Evolutionary conservation across 2,113 vertebrate genomes (phyloP), one percentile per base, ranked within the genome.

Genomic region (Muntiacus reevesi): DNA sequence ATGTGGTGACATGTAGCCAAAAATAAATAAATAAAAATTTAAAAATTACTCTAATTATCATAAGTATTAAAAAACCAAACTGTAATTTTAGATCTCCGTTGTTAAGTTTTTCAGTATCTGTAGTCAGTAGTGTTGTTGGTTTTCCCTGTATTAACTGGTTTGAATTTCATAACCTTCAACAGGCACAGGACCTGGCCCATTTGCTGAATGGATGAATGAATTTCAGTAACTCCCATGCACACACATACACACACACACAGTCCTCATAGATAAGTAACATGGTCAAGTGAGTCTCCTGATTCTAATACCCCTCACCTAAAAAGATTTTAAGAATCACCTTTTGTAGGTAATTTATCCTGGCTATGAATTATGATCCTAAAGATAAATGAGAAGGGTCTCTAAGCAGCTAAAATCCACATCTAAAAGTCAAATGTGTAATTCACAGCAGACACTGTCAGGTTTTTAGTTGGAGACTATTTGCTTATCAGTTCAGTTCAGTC

Each of bases 11-110:
- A 74, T 40, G 8, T 33, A 19, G 3, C 47, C 47, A 52, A 81
- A 81, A n/a, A 52, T 52, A 33, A 81, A 81, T 52, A 33, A 33
- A 81, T 52, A 12, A 81, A 74, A 52, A n/a, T 21, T 52, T 52
- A 1, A 52, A 81, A 81, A 52, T n/a, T 33, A 52, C 47, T 81
- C 45, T 81, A 78, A 87, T 40, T 71, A 60, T 47, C 27, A 6
- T n/a, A 96, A 89, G 36, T 94, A 74, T 76, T 87, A 83, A 97
- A 94, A 96, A 50, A 19, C 21, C 11, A 89, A 94, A 89, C 7
- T 87, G 78, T 30, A 62, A 23, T 87, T 92, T 95, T 45, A 71
- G 33, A 57, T 95, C 43, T 74, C 30, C 6, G 43, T 91, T 57
- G 54, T 47, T 88, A 55, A 43, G 36, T 83, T 94, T 95, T 92